Percentiles rank a stretch among this genome's conserved stretches.
Conservation (phyloP, 1,140 invertebrate genomes). For the Phortica variegata region DNA sequence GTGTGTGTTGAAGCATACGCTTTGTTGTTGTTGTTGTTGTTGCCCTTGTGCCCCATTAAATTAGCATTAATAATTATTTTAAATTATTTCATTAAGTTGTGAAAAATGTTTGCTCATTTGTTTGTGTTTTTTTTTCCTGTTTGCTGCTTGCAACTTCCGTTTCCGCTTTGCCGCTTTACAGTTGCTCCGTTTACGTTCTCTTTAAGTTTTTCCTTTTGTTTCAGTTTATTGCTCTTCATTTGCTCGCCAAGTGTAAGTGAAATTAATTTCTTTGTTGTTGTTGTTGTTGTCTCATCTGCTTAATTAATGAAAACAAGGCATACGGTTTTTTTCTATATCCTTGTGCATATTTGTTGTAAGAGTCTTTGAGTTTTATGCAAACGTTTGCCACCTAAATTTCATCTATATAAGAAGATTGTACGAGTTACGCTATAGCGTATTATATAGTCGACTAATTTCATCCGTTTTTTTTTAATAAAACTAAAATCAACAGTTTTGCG, state of each 20-base stretch:
- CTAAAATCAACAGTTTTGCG: too few species aligned
- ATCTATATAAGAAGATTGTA: too few species aligned
- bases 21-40: too few species aligned
- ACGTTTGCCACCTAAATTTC: too few species aligned
- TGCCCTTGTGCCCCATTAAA: slow-evolving; percentile 45
- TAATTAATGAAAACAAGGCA: slow-evolving; percentile 54
- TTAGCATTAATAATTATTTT: slow-evolving; percentile 54
- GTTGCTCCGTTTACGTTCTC: background rate
- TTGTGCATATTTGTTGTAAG: too few species aligned
- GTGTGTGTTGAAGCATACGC: too few species aligned
- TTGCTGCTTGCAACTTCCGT: slow-evolving; percentile 6
- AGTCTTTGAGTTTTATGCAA: too few species aligned
- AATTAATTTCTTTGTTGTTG: slow-evolving; percentile 54
- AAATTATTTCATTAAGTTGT: slow-evolving; percentile 53
- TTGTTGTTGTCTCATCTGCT: slow-evolving; percentile 49
- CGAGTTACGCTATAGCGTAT: too few species aligned
- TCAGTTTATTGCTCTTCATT: slow-evolving; percentile 14
- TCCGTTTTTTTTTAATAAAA: too few species aligned
- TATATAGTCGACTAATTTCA: too few species aligned
- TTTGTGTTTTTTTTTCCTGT: slow-evolving; percentile 8
- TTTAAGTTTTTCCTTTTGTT: slow-evolving; percentile 8
- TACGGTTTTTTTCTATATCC: too few species aligned
- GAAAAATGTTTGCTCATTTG: slow-evolving; percentile 40
- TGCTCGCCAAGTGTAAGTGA: slow-evolving; percentile 51
- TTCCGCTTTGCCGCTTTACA: too few species aligned